Conservation (phyloP, 1,140 invertebrate species). For the Drosophila suzukii region DNA sequence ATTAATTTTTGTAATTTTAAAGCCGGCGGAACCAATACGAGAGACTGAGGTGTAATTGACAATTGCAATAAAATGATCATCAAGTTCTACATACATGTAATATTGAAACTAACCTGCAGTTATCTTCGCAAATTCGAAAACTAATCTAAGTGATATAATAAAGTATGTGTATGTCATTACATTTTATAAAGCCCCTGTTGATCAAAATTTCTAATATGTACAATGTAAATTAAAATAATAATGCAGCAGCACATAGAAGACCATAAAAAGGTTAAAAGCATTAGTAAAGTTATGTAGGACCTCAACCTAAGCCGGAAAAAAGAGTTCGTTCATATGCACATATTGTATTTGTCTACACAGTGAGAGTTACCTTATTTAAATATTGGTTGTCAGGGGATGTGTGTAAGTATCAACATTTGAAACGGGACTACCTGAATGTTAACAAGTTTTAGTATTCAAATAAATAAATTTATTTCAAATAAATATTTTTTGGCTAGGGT, state of each 20-base stretch:
- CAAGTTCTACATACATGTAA: conserved; percentile 46
- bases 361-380: background rate
- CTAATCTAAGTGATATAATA: conserved; percentile 10
- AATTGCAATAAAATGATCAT: conserved; percentile 65
- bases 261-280: background rate
- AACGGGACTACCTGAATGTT: background rate
- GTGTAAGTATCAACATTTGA: background rate
- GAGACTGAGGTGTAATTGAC: conserved; percentile 88
- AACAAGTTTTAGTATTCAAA: background rate
- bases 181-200: conserved; percentile 2
- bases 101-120: conserved; percentile 48
- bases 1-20: conserved; percentile 85
- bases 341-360: background rate
- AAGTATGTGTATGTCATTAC: conserved; percentile 5
- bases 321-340: background rate
- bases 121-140: conserved; percentile 28
- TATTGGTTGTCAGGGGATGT: background rate
- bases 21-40: conserved; percentile 90
- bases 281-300: background rate
- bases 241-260: background rate
- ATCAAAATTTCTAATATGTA: conserved; percentile 5
- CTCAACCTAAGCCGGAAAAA: background rate
- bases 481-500: background rate
- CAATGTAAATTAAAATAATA: conserved; percentile 8
- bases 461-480: background rate